Base-by-base conservation (phyloP, 1,140 invertebrate species). In the Lucilia cuprina region DNA sequence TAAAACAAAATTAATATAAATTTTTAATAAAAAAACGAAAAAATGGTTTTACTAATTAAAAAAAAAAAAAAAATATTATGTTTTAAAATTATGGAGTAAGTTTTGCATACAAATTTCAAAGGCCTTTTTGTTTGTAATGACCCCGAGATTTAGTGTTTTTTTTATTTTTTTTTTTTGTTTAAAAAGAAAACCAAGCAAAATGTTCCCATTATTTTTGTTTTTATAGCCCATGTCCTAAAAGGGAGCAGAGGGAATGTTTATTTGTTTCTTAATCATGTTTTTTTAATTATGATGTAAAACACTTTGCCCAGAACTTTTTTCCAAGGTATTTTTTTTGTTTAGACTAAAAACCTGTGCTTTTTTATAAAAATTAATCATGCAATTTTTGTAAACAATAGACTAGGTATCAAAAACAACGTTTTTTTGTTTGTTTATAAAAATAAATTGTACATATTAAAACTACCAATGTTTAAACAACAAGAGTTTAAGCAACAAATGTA, bases 291-390 rank as follows among this genome's bases (percentile, higher is more conserved):
- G n/a, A 49, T 80, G n/a, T 25, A 50, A 80, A 49, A 80, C 77
- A 50, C 77, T 80, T 80, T 49, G 77, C 77, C 41, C 77, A 80
- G 77, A 80, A 49, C 77, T 50, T 80, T 80, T 47, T 78, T 10
- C 3, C 10, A 8, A 41, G 5, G 41, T 50, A 78, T 80, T 17
- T 78, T 17, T 78, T 75, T 9, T 75, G 25, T 77, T 34, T 41
- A 41, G 17, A 3, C 74, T 77, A 41, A 77, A 30, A 34, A 77
- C 50, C 50, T 55, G 50, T 55, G 12, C 12, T 55, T 55, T 55
- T 17, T 55, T 17, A 14, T 49, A 14, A 12, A 17, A 17, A n/a
- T 55, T 17, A 55, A 14, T 55, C 50, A 55, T 55, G 50, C 50
- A 55, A 12, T 41, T 41, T 55, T 55, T 55, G 12, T 55, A n/a